These are phyloP conservation scores for Drosophila sproati DNA, from an alignment of 1,140 invertebrate genomes.

Conservation along the genomic window DNA sequence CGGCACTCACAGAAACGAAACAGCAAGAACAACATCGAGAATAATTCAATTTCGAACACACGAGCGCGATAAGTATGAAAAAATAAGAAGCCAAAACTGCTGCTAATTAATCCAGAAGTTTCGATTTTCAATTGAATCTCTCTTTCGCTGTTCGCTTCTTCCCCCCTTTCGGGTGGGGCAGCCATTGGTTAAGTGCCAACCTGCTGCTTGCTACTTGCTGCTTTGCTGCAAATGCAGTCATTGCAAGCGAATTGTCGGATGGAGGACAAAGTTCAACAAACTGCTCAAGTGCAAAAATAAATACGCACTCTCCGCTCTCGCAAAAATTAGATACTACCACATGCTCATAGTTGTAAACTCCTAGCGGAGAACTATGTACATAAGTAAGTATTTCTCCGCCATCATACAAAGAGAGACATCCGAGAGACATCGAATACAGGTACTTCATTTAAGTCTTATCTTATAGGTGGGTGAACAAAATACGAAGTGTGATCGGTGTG, in stretches of 20 bases:
- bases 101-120: conserved; percentile 7
- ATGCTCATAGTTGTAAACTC: too few species aligned
- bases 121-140: conserved; percentile 4
- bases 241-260: conserved; percentile 19
- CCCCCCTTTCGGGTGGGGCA: background rate
- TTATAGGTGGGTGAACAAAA: too few species aligned
- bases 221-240: background rate
- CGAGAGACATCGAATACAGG: too few species aligned
- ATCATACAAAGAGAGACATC: too few species aligned
- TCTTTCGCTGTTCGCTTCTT: background rate
- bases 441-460: too few species aligned
- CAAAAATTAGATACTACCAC: too few species aligned
- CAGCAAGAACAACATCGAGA: conserved; percentile 1
- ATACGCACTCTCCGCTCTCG: conserved; percentile 21
- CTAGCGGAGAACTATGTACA: too few species aligned
- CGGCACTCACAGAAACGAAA: background rate
- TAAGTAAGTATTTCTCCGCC: too few species aligned
- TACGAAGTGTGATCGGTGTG: too few species aligned
- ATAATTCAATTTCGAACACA: conserved; percentile 10
- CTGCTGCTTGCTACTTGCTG: background rate
- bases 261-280: conserved; percentile 58
- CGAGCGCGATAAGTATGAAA: conserved; percentile 31
- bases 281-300: conserved; percentile 43
- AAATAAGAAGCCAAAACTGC: conserved; percentile 15
- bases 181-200: conserved; percentile 29